phyloP scores from a whole-genome alignment of 2,888 invertebrate genomes.

The Strigamia transsilvanica region DNA sequence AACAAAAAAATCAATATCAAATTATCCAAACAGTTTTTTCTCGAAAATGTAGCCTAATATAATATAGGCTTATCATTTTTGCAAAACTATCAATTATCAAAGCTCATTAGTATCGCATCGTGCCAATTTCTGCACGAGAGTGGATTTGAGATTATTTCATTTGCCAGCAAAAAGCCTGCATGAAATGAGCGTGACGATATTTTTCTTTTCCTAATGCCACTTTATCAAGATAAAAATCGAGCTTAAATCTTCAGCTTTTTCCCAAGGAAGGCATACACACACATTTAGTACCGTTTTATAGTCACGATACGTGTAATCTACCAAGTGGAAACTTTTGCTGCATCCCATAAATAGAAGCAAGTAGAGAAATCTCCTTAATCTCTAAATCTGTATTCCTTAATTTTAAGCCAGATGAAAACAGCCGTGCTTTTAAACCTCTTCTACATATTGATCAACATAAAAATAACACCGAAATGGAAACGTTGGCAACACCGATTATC shows the following conservation, averaged over 20 bases:
- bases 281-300: slow-evolving; percentile 30
- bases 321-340: slow-evolving; percentile 43
- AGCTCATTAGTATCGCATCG: background rate
- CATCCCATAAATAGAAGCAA: slow-evolving; percentile 17
- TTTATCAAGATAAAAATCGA: slow-evolving; percentile 32
- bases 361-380: slow-evolving; percentile 40
- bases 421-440: slow-evolving; percentile 38
- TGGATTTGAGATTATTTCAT: slow-evolving; percentile 20
- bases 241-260: slow-evolving; percentile 20
- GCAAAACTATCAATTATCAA: background rate
- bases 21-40: too few species aligned
- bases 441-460: slow-evolving; percentile 40
- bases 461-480: slow-evolving; percentile 28
- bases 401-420: slow-evolving; percentile 35
- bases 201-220: slow-evolving; percentile 24
- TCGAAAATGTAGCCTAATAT: too few species aligned
- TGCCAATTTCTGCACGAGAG: background rate
- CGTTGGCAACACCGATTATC: slow-evolving; percentile 22
- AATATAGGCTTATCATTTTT: too few species aligned
- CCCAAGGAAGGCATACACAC: slow-evolving; percentile 39
- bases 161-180: background rate
- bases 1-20: too few species aligned
- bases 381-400: slow-evolving; percentile 43
- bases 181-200: slow-evolving; percentile 21
- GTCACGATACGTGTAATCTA: slow-evolving; percentile 40